Evolutionary conservation across 2,797 vertebrate genomes (phyloP).

Genomic region (Adelosebastes latens): DNA sequence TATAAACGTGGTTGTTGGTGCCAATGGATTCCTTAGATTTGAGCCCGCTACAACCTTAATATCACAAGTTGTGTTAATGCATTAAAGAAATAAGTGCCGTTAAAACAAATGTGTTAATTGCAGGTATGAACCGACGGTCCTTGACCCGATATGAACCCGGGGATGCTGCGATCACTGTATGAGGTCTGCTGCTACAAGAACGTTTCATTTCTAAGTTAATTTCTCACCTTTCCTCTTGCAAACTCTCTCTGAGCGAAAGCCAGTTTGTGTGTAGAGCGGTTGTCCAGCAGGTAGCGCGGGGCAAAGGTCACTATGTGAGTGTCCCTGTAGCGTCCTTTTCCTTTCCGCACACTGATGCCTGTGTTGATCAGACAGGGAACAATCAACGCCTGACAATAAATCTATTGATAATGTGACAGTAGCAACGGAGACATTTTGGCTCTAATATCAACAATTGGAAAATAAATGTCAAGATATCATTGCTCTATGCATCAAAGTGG

Average conservation of each 20-base stretch:
- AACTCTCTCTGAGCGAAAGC: conserved; percentile 97
- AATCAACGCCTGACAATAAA: neutral
- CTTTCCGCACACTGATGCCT: conserved; percentile 97
- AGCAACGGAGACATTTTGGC: neutral
- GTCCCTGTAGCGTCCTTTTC: conserved; percentile 94
- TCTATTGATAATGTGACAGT: neutral
- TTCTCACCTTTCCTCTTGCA: conserved; percentile 92
- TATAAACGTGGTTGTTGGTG: too few relatives aligned
- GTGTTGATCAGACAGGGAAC: conserved; percentile 23
- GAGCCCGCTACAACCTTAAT: too few relatives aligned
- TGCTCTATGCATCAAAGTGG: neutral
- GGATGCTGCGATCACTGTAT: neutral
- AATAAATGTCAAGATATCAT: neutral
- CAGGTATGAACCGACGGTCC: neutral
- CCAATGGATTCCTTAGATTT: too few relatives aligned
- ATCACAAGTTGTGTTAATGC: too few relatives aligned
- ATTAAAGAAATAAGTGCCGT: too few relatives aligned
- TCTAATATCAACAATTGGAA: neutral
- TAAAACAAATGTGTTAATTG: too few relatives aligned
- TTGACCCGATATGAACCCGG: neutral
- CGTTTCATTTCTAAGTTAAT: neutral
- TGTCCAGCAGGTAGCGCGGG: conserved; percentile 95
- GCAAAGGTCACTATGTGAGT: conserved; percentile 97
- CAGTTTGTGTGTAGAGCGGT: conserved; percentile 92
- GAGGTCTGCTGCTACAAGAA: neutral